phyloP scores from a whole-genome alignment of 64 coral and sea anemone species.

The Astreopora myriophthalma region DNA sequence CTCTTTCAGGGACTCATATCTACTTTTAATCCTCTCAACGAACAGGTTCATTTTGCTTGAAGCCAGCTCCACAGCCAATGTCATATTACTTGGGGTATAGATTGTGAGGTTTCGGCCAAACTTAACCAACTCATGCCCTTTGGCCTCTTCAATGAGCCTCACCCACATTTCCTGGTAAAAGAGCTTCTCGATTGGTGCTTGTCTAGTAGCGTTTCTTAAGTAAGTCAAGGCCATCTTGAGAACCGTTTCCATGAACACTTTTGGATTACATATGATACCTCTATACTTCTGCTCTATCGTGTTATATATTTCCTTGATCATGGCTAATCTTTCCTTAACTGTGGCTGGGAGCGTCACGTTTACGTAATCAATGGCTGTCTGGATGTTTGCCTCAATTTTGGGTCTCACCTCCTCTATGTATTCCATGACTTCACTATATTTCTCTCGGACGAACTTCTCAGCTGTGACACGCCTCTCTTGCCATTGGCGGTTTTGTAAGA shows the following conservation, averaged over 20 bases:
- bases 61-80: neutral
- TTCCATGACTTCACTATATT: slow-evolving; percentile 40
- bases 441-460: slow-evolving; percentile 19
- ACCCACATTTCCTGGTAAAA: slow-evolving; percentile 64
- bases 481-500: slow-evolving; percentile 60
- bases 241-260: slow-evolving; percentile 42
- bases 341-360: slow-evolving; percentile 75
- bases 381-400: slow-evolving; percentile 64
- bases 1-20: slow-evolving; percentile 47
- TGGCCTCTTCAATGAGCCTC: slow-evolving; percentile 67
- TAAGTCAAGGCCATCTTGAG: slow-evolving; percentile 27
- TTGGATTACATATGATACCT: slow-evolving; percentile 70
- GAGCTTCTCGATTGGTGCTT: slow-evolving; percentile 66
- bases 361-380: slow-evolving; percentile 56
- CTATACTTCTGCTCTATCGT: slow-evolving; percentile 29
- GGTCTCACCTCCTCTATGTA: slow-evolving; percentile 60
- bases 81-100: slow-evolving; percentile 17
- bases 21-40: slow-evolving; percentile 9
- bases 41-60: slow-evolving; percentile 14
- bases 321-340: slow-evolving; percentile 50
- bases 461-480: slow-evolving; percentile 33
- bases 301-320: slow-evolving; percentile 28
- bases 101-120: slow-evolving; percentile 20
- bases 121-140: slow-evolving; percentile 62
- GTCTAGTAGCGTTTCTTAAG: slow-evolving; percentile 52